These are phyloP conservation scores for Sycobia sp. DNA, from an alignment of 1,140 invertebrate genomes.

Conservation along the genomic window DNA sequence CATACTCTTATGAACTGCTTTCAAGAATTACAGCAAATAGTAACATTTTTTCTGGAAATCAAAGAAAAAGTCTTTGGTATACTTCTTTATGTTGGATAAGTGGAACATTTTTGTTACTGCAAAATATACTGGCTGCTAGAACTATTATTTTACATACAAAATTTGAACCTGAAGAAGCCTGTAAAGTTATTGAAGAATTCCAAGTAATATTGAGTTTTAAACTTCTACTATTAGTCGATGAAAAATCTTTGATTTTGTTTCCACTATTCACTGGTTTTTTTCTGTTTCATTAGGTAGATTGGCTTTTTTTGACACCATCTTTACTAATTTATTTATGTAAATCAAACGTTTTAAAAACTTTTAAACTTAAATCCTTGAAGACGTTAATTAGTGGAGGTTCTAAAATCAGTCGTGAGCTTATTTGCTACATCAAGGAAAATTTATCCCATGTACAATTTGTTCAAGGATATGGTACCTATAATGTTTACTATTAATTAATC, in stretches of 20 bases:
- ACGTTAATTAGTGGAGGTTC: background rate
- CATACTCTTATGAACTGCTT: constrained; percentile 32
- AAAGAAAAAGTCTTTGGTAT: background rate
- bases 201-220: constrained; percentile 30
- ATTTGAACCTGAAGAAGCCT: constrained; percentile 36
- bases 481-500: too few species aligned
- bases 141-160: constrained; percentile 31
- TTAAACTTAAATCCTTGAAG: constrained; percentile 13
- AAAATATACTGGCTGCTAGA: background rate
- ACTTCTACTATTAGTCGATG: background rate
- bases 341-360: constrained; percentile 2
- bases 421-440: too few species aligned
- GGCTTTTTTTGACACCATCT: background rate
- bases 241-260: too few species aligned
- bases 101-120: constrained; percentile 15
- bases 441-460: background rate
- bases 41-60: background rate
- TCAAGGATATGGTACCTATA: constrained; percentile 25
- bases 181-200: constrained; percentile 40
- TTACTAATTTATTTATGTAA: constrained; percentile 9
- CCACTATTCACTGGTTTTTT: too few species aligned
- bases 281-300: constrained; percentile 2
- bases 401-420: constrained; percentile 11
- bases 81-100: constrained; percentile 37
- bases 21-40: background rate